Percentiles rank a stretch among this genome's conserved stretches.
Conservation (phyloP, 2,888 invertebrate species). For the Drosophila prostipennis region DNA sequence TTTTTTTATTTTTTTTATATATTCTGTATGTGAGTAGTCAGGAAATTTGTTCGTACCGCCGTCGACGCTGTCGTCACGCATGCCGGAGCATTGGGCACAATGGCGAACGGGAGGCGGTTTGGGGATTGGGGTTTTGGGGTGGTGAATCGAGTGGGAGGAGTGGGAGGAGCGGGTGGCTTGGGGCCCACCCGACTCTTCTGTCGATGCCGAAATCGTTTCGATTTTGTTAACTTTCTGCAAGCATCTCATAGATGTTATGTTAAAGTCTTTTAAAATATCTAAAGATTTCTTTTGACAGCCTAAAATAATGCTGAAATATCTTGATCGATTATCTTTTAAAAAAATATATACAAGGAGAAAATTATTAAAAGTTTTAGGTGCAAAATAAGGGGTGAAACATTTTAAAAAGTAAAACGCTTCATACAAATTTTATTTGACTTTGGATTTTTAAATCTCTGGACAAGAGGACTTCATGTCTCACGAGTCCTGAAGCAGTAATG, state of each 20-base stretch:
- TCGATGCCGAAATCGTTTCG: slow-evolving; percentile 15
- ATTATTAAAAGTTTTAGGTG: no score
- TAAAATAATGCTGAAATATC: no score
- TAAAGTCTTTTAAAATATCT: no score
- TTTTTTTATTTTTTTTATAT: neutral
- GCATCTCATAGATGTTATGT: neutral
- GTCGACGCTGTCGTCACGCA: slow-evolving; percentile 72
- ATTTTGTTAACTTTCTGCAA: neutral
- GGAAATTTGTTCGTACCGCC: slow-evolving; percentile 74
- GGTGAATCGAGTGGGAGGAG: neutral
- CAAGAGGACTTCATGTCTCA: no score
- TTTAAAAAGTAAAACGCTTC: no score
- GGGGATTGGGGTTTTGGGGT: neutral
- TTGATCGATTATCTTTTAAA: no score
- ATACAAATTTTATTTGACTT: no score
- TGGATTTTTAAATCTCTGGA: no score
- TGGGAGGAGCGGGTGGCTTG: slow-evolving; percentile 13
- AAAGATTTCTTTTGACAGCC: no score
- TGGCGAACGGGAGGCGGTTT: slow-evolving; percentile 28
- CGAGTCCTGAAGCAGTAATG: no score
- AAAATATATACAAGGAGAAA: no score
- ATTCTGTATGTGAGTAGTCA: slow-evolving; percentile 59
- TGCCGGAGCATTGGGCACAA: slow-evolving; percentile 80
- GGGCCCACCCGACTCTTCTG: slow-evolving; percentile 11
- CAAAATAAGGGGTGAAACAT: no score